Base-by-base conservation (phyloP, 2,888 invertebrate species). In the Creontiades dilutus region DNA sequence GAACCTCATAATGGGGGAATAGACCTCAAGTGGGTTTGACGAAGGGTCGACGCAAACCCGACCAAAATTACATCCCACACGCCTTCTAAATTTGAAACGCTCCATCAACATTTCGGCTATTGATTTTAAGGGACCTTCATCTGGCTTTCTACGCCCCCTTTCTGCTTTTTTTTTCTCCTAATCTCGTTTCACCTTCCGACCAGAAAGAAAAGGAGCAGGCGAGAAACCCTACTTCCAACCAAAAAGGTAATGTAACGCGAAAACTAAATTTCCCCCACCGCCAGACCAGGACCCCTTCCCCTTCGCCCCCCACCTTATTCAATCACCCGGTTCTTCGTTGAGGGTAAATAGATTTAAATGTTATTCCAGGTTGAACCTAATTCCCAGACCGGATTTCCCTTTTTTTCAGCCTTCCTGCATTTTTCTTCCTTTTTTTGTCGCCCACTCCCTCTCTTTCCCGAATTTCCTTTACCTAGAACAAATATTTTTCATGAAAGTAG, bases 341-440 rank as follows among this genome's bases (percentile, higher is more conserved):
- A 16, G 86, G 68, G 86, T 86, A 86, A 86, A 47, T 68, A 75
- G 86, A 86, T 86, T 86, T 47, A 75, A 68, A 75, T 68, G 86
- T 86, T 75, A 86, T 86, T 86, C 75, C 86, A 86, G 47, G 86
- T 55, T 75, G 86, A 86, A 86, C 86, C 75, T 61, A 61, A 57
- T 85, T 85, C 61, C 7, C 57, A 85, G 85, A 61, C 68, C 52
- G 85, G 68, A 85, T 61, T 37, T 85, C 61, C 61, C 61, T 61
- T 82, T 82, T 52, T 68, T 68, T 23, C 23, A 23, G 5, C 68
- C 23, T 68, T 13, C 68, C 1, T 4, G 23, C 12, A 4, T 68
- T 68, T 19, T 27, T 27, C 19, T 68, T 16, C 57, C n/a, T 37
- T 37, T 37, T 37, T 37, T 7, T 37, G 3, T 37, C 37, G 2